A percentile compares a stretch with the other conserved stretches of the same genome.
These are phyloP conservation scores for Aurelia aurita DNA, from an alignment of 30 jellyfish, hydroid and myxozoan genomes.

Conservation along the genomic window DNA sequence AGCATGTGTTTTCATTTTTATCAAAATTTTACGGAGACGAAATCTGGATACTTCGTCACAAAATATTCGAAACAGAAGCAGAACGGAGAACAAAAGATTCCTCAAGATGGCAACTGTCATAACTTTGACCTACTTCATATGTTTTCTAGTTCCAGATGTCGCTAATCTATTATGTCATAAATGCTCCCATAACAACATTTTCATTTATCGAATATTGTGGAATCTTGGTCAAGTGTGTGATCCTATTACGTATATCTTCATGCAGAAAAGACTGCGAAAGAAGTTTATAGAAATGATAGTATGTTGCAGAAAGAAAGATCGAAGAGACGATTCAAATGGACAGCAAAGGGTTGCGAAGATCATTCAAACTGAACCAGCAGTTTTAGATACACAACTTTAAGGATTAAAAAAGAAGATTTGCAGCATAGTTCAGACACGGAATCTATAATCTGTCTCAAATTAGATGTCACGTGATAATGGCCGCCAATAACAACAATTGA, in stretches of 20 bases:
- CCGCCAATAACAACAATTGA: too few species aligned
- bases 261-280: not conserved
- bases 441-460: too few species aligned
- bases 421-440: too few species aligned
- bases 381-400: too few species aligned
- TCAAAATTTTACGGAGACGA: not conserved
- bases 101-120: not conserved
- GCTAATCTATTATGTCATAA: not conserved
- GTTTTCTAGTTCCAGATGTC: not conserved
- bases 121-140: not conserved
- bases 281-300: not conserved
- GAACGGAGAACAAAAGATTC: not conserved
- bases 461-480: too few species aligned
- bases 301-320: too few species aligned
- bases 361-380: too few species aligned
- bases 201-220: not conserved
- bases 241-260: not conserved
- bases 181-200: not conserved
- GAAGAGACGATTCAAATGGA: too few species aligned
- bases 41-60: not conserved
- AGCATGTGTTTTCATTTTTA: not conserved
- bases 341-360: too few species aligned
- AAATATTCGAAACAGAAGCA: not conserved
- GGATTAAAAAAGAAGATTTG: too few species aligned
- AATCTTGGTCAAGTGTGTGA: not conserved